phyloP scores from a whole-genome alignment of 1,140 invertebrate species.

The Colletes latitarsis region DNA sequence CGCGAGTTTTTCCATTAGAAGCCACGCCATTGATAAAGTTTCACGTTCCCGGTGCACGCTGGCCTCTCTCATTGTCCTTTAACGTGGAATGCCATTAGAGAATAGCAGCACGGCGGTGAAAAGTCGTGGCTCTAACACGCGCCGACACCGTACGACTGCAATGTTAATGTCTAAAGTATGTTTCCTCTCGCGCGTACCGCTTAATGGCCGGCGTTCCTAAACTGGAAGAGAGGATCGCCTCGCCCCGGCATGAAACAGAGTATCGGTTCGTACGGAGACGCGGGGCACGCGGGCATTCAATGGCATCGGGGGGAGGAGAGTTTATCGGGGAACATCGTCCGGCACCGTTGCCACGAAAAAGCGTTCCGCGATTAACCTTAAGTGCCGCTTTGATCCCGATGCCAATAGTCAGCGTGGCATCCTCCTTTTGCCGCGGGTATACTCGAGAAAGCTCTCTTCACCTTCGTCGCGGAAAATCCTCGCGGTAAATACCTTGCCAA shows the following conservation, averaged over 20 bases:
- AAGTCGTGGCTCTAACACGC: constrained; percentile 29
- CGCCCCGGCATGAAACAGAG: constrained; percentile 28
- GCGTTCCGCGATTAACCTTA: constrained; percentile 57
- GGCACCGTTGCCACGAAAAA: constrained; percentile 60
- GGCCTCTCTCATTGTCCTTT: constrained; percentile 46
- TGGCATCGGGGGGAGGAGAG: constrained; percentile 5
- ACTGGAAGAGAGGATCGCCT: constrained; percentile 39
- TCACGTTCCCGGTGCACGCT: background rate
- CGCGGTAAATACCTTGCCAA: too few species aligned
- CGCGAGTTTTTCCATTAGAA: constrained; percentile 28
- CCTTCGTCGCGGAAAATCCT: background rate
- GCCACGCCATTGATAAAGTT: constrained; percentile 50
- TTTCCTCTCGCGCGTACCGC: constrained; percentile 56
- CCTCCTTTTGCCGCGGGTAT: background rate
- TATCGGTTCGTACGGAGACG: constrained; percentile 34
- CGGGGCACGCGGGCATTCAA: constrained; percentile 12
- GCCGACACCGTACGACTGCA: constrained; percentile 47
- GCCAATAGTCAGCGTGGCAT: constrained; percentile 3
- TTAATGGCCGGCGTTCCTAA: constrained; percentile 60
- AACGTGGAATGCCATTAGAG: constrained; percentile 36
- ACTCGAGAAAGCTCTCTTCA: background rate
- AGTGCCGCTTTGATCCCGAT: constrained; percentile 39
- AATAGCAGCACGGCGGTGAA: constrained; percentile 13
- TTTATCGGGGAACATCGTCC: constrained; percentile 50
- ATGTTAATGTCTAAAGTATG: constrained; percentile 67